Evolutionary conservation across 2,113 vertebrate genomes (phyloP).

Genomic region (Aspiorhynchus laticeps): DNA sequence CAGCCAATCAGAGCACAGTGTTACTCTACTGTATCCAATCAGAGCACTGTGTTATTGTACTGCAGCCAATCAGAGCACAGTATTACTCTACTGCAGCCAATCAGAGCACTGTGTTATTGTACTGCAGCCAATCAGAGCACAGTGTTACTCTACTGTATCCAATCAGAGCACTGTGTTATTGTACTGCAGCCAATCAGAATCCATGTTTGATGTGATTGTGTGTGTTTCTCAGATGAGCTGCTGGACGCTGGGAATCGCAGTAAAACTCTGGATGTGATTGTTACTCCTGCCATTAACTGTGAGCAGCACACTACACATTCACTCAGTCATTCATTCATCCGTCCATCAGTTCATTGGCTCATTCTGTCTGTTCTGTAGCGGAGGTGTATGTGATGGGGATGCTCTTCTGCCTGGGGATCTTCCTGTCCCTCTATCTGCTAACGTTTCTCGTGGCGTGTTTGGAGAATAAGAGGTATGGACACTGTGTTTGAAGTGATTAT

Average conservation of each 20-base stretch:
- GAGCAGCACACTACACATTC: constrained; percentile 59
- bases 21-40: too few species aligned
- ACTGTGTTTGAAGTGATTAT: too few species aligned
- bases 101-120: too few species aligned
- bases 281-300: constrained; percentile 88
- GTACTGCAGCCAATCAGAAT: not conserved
- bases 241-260: constrained; percentile 88
- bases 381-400: constrained; percentile 87
- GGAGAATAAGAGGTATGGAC: constrained; percentile 84
- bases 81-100: not conserved
- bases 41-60: too few species aligned
- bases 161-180: too few species aligned
- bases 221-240: constrained; percentile 78
- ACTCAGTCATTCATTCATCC: not conserved
- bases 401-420: constrained; percentile 92
- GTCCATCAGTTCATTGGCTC: not conserved
- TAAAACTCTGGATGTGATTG: constrained; percentile 87
- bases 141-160: too few species aligned
- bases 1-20: too few species aligned
- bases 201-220: not conserved
- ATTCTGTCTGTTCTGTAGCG: constrained; percentile 65
- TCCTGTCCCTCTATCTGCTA: constrained; percentile 92
- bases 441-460: constrained; percentile 87
- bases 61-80: too few species aligned
- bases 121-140: too few species aligned